Base-by-base conservation (phyloP, 2,888 invertebrate species). In the Ochropleura plecta region DNA sequence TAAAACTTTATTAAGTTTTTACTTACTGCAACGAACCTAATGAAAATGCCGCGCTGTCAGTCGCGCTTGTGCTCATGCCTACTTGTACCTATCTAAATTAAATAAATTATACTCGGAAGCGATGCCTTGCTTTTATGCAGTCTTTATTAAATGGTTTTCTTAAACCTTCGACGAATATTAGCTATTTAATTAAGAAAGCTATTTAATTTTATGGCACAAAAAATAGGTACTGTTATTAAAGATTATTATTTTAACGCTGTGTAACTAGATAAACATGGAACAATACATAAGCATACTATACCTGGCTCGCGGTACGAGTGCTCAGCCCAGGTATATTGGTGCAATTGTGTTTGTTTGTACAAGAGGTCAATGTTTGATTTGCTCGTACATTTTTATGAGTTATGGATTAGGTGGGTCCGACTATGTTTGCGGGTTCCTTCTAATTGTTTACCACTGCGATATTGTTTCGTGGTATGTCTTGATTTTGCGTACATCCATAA, bases 1-100 rank as follows among this genome's bases (percentile, higher is more conserved):
- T 94, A 90, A 94, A 95, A 95, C 93, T 95, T 96, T 96, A 95
- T 95, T 94, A 96, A 95, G 95, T 96, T 96, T 96, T 96, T 96
- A 95, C 94, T 92, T 94, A 93, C 92, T 94, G 93, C 93, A 94
- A 92, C 92, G 92, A 92, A 93, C 91, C 94, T 96, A 95, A 96
- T 96, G 95, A 96, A 95, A 96, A 96, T 95, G 90, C 94, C 95
- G 84, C 88, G 88, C 89, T 93, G 94, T 95, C 95, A 94, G 92
- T 92, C 91, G 88, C 73, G 73, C 77, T 78, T 62, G 69, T 44
- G 73, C 60, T 60, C 76, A 40, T 76, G 77, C 68, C 78, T 67
- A 81, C 62, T 64, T 74, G 60, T 74, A 77, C 72, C 82, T 86
- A 88, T 89, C 87, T 86, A 88, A 89, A 90, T 90, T 86, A 87